Conservation (phyloP, 2,113 vertebrate genomes). For the Limnothrissa miodon region DNA sequence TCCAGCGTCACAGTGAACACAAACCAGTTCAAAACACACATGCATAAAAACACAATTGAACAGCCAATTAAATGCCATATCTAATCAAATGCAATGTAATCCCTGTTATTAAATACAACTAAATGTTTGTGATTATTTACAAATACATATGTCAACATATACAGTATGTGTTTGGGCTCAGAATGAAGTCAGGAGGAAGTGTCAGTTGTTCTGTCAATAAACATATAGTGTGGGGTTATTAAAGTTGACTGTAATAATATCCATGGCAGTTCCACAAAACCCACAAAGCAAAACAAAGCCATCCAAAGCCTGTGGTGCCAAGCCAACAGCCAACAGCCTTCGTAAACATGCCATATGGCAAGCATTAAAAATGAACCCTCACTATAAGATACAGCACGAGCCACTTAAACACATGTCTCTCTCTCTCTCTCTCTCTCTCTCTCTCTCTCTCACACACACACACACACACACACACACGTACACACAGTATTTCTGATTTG, state of each 20-base stretch:
- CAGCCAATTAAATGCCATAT: background rate
- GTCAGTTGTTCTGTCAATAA: background rate
- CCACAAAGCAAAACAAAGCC: slow-evolving; percentile 41
- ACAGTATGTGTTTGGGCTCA: background rate
- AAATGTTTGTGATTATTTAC: background rate
- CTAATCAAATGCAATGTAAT: background rate
- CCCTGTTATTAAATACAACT: background rate
- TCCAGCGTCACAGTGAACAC: background rate
- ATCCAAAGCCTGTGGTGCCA: slow-evolving; percentile 38
- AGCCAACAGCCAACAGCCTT: slow-evolving; percentile 30
- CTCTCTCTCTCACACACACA: background rate
- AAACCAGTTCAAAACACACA: background rate
- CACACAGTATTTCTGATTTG: slow-evolving; percentile 49
- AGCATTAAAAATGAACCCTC: slow-evolving; percentile 39
- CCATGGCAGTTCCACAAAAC: slow-evolving; percentile 34
- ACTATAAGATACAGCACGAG: background rate
- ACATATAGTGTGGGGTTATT: background rate
- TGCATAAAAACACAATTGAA: background rate
- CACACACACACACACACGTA: slow-evolving; percentile 42
- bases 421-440: too few relatives aligned
- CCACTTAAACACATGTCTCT: background rate
- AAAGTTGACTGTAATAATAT: slow-evolving; percentile 38
- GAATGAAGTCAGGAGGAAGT: background rate
- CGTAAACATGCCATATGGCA: slow-evolving; percentile 46
- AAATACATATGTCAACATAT: background rate